phyloP scores from a whole-genome alignment of 2,888 invertebrate species.

The Latrodectus hesperus region DNA sequence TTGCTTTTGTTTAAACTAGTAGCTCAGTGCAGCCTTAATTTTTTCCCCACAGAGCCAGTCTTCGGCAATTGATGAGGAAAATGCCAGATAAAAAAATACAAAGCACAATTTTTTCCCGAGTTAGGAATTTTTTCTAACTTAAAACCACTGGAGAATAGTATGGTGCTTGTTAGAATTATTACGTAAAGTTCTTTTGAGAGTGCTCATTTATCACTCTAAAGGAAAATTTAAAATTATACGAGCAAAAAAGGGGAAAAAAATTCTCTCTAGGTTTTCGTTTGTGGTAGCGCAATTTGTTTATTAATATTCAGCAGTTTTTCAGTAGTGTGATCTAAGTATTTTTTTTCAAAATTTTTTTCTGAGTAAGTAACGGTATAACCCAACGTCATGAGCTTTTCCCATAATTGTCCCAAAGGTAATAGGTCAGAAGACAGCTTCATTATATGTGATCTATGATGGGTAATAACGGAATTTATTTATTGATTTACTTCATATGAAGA shows the following conservation, averaged over 20 bases:
- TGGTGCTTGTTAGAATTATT: slow-evolving; percentile 23
- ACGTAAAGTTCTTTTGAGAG: neutral
- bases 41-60: neutral
- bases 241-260: slow-evolving; percentile 3
- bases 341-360: no score
- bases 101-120: neutral
- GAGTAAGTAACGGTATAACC: no score
- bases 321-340: no score
- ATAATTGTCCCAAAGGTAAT: neutral
- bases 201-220: neutral
- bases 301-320: neutral
- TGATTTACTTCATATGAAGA: no score
- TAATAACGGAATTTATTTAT: neutral
- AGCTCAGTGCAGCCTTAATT: neutral
- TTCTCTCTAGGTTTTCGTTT: neutral
- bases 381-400: neutral
- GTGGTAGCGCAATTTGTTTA: slow-evolving; percentile 3
- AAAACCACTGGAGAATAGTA: slow-evolving; percentile 14
- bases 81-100: slow-evolving; percentile 10
- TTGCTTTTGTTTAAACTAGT: slow-evolving; percentile 15
- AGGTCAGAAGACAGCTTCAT: neutral
- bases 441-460: neutral
- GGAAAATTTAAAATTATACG: neutral
- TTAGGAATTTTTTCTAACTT: neutral
- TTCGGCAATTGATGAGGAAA: neutral